Evolutionary conservation across 2,888 invertebrate species (phyloP).

Genomic region (Tridacna crocea): DNA sequence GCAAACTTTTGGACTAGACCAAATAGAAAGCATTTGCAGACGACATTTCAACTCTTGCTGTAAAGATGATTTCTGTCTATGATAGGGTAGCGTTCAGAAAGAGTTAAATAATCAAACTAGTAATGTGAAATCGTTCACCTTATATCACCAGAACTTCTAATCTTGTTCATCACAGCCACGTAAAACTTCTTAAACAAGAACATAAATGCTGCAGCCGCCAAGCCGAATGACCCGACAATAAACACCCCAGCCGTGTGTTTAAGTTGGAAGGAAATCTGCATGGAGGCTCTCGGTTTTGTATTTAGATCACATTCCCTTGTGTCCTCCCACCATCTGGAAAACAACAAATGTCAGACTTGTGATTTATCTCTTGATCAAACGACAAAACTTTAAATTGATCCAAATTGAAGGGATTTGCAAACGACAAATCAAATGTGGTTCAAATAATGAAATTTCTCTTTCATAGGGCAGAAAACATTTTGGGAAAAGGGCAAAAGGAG

Average conservation of each 20-base stretch:
- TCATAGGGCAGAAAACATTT: too few species aligned
- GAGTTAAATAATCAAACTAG: too few species aligned
- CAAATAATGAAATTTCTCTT: too few species aligned
- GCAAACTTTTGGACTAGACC: too few species aligned
- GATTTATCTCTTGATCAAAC: not conserved
- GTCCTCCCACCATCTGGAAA: constrained; percentile 79
- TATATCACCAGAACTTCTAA: constrained; percentile 27
- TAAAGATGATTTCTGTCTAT: too few species aligned
- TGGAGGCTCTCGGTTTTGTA: constrained; percentile 57
- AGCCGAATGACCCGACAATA: constrained; percentile 74
- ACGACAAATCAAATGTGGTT: too few species aligned
- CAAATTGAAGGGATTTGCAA: too few species aligned
- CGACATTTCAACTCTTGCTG: too few species aligned
- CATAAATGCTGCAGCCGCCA: constrained; percentile 70
- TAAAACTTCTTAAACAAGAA: constrained; percentile 78
- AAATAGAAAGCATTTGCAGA: too few species aligned
- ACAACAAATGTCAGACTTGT: not conserved
- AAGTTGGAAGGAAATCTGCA: constrained; percentile 71
- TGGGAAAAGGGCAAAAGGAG: too few species aligned
- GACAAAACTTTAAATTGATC: too few species aligned
- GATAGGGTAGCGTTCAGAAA: too few species aligned
- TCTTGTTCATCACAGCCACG: constrained; percentile 53
- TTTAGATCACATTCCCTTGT: constrained; percentile 70
- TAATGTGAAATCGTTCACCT: constrained; percentile 18
- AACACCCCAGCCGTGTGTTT: constrained; percentile 79